Evolutionary conservation across 30 jellyfish, hydroid and myxozoan species (phyloP).

Genomic region (Hydractinia symbiolongicarpus): DNA sequence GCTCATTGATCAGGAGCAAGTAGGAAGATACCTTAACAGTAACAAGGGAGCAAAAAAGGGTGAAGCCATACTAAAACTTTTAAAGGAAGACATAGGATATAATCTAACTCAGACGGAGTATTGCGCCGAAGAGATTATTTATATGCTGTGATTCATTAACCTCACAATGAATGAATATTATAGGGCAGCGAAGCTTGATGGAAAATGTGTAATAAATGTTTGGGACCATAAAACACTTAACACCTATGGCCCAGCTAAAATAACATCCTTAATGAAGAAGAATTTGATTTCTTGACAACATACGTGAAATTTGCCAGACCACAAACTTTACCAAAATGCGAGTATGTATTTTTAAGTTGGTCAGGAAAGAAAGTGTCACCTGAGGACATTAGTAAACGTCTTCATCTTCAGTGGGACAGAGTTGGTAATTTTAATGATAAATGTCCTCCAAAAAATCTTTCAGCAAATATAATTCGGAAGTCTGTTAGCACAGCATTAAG

Average conservation of each 20-base stretch:
- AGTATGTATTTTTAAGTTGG: conserved; percentile 13
- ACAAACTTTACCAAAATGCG: conserved; percentile 14
- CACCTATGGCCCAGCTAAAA: conserved; percentile 9
- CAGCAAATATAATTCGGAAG: conserved; percentile 18
- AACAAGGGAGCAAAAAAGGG: not conserved
- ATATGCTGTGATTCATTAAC: not conserved
- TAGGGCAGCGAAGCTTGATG: not conserved
- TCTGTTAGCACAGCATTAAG: conserved; percentile 13
- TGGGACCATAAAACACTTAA: conserved; percentile 21
- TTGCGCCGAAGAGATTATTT: conserved; percentile 9
- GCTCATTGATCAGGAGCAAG: not conserved
- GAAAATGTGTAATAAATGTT: not conserved
- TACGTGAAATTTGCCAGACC: conserved; percentile 17
- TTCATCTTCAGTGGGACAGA: conserved; percentile 12
- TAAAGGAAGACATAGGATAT: not conserved
- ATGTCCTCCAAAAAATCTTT: conserved; percentile 16
- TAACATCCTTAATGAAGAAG: not conserved
- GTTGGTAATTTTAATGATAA: conserved; percentile 5
- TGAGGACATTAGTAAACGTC: conserved; percentile 4
- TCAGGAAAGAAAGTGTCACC: conserved; percentile 16
- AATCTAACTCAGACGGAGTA: not conserved
- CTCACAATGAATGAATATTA: conserved; percentile 6
- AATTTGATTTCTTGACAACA: not conserved
- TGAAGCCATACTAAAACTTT: not conserved
- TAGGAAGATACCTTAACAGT: not conserved